phyloP scores from a whole-genome alignment of 2,113 vertebrate genomes.

The Phocoena sinus region DNA sequence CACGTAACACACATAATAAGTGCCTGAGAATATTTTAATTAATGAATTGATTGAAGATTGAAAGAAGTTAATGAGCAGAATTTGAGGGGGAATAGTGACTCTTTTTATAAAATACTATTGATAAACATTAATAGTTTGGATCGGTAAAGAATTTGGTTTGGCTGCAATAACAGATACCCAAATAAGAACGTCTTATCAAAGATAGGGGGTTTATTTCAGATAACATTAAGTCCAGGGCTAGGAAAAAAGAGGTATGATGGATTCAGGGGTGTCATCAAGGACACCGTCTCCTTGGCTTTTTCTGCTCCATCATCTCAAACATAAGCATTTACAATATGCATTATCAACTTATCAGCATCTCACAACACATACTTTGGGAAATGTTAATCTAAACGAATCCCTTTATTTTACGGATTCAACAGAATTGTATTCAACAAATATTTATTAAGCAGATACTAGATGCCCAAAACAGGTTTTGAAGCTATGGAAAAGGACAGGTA shows the following conservation, averaged over 20 bases:
- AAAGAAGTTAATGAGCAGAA: neutral
- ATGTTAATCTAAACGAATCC: neutral
- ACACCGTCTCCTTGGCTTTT: neutral
- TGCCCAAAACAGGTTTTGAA: neutral
- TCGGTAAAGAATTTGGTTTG: neutral
- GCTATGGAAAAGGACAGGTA: neutral
- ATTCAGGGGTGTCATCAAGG: neutral
- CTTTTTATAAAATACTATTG: neutral
- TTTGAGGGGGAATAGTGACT: neutral
- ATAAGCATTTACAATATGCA: neutral
- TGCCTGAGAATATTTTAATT: constrained; percentile 10
- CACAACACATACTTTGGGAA: neutral
- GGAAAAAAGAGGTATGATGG: neutral
- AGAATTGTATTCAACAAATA: constrained; percentile 6
- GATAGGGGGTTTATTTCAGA: neutral
- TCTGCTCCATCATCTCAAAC: neutral
- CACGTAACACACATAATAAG: neutral
- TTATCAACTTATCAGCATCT: neutral
- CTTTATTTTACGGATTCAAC: neutral
- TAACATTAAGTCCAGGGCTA: neutral
- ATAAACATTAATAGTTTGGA: neutral
- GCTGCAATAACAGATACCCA: neutral
- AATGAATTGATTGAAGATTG: neutral
- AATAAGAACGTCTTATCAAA: neutral
- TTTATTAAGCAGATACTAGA: neutral